A percentile compares a stretch with the other conserved stretches of the same genome.
Conservation (phyloP, 1,140 invertebrate species). For the Aphis craccivora region DNA sequence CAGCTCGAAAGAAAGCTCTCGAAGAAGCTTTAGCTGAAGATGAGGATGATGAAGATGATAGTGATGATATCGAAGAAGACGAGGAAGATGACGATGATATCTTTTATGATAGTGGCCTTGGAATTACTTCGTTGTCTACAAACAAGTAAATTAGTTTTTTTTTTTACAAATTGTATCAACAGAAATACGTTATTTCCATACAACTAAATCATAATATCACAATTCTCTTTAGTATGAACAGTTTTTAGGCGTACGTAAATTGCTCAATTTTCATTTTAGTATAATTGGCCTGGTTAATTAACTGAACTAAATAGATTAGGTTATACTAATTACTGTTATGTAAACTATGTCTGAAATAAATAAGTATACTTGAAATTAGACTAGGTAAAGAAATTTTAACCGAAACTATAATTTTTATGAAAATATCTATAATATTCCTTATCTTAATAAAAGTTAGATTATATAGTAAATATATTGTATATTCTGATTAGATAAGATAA, state of each 20-base stretch:
- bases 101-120: constrained; percentile 59
- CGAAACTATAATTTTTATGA: background rate
- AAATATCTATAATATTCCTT: background rate
- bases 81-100: constrained; percentile 60
- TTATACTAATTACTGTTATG: no score
- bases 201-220: background rate
- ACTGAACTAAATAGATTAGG: background rate
- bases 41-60: constrained; percentile 74
- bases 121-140: constrained; percentile 58
- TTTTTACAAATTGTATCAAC: background rate
- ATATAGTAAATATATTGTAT: no score
- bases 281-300: background rate
- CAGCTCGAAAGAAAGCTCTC: constrained; percentile 62
- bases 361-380: background rate
- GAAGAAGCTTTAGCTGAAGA: constrained; percentile 68
- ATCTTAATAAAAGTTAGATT: background rate
- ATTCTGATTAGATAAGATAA: background rate
- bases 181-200: background rate
- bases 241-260: background rate
- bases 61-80: constrained; percentile 68
- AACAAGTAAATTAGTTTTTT: constrained; percentile 47
- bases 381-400: background rate
- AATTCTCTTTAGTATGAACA: background rate
- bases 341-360: background rate
- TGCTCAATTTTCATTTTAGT: background rate